Evolutionary conservation across 2,888 invertebrate genomes (phyloP).

Genomic region (Drosophila pseudotakahashii): DNA sequence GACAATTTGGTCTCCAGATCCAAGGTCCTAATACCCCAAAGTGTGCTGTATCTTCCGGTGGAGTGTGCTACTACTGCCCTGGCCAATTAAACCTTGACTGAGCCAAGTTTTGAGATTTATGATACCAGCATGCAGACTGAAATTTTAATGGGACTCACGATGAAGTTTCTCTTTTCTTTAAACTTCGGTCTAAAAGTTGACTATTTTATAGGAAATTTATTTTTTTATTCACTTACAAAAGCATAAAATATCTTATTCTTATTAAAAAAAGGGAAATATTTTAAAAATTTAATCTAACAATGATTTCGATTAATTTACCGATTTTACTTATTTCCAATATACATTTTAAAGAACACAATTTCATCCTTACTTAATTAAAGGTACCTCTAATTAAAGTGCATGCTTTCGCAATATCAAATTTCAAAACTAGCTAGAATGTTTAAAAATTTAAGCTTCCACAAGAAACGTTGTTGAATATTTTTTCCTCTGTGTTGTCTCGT

Average conservation of each 20-base stretch:
- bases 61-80: constrained; percentile 15
- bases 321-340: too few species aligned
- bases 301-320: too few species aligned
- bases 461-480: background rate
- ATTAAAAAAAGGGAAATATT: too few species aligned
- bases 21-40: constrained; percentile 28
- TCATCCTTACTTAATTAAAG: too few species aligned
- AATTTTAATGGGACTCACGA: constrained; percentile 19
- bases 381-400: too few species aligned
- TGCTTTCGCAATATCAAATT: too few species aligned
- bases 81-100: constrained; percentile 61
- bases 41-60: constrained; percentile 20
- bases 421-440: too few species aligned
- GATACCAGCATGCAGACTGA: background rate
- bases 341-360: too few species aligned
- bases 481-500: background rate
- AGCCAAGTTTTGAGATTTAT: constrained; percentile 38
- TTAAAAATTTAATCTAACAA: too few species aligned
- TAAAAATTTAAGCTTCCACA: too few species aligned
- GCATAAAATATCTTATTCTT: too few species aligned
- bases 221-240: too few species aligned
- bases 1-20: constrained; percentile 34
- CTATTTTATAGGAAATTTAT: background rate
- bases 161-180: background rate
- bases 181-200: background rate